Evolutionary conservation across 2,113 vertebrate species (phyloP).

Genomic region (Empidonax traillii): DNA sequence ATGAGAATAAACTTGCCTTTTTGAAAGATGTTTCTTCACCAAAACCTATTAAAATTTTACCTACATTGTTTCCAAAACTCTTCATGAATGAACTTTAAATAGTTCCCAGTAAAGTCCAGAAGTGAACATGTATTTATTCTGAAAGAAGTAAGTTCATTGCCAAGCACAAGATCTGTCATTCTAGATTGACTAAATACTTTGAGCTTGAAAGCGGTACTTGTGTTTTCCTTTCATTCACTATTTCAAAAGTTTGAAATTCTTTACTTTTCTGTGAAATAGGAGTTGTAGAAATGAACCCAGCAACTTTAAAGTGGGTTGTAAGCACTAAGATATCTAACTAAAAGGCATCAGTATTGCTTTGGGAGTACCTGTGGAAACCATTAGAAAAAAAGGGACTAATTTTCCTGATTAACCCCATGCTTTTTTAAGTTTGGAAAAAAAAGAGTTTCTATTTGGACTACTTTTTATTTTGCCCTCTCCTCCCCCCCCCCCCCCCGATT

Average conservation of each 20-base stretch:
- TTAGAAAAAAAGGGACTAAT: background rate
- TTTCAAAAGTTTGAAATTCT: background rate
- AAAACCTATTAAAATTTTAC: background rate
- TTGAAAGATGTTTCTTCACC: background rate
- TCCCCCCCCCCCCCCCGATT: accelerated
- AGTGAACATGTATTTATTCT: background rate
- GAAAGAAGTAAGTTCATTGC: background rate
- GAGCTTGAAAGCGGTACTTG: background rate
- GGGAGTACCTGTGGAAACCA: background rate
- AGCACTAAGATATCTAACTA: background rate
- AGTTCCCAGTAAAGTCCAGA: background rate
- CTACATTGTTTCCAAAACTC: background rate
- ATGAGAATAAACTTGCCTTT: background rate
- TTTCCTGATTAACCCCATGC: background rate
- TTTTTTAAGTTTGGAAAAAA: background rate
- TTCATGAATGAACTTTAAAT: background rate
- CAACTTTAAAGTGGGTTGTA: background rate
- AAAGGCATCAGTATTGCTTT: accelerated
- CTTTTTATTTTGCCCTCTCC: too few species aligned
- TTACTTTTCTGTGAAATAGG: background rate
- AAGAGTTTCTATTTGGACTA: background rate
- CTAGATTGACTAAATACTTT: background rate
- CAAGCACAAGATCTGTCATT: background rate
- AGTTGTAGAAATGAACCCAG: background rate
- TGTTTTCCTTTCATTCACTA: background rate